Evolutionary conservation across 2,797 vertebrate genomes (phyloP).

Genomic region (Psittacula derbiana): DNA sequence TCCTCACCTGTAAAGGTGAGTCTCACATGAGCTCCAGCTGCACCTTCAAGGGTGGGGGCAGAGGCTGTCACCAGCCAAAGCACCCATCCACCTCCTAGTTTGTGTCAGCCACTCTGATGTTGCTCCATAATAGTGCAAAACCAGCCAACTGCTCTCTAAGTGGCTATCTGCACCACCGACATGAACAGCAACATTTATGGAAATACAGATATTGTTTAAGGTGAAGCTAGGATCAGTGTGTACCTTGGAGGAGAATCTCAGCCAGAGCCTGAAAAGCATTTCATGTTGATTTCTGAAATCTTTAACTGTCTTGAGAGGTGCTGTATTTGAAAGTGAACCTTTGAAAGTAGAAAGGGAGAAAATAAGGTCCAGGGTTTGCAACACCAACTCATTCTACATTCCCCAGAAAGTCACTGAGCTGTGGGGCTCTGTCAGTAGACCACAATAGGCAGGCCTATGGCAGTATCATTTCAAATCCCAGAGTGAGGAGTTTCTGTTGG

Average conservation of each 20-base stretch:
- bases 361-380: neutral
- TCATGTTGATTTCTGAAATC: neutral
- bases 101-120: rapidly evolving
- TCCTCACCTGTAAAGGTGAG: neutral
- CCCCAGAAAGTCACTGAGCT: neutral
- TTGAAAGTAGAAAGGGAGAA: neutral
- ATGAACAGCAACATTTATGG: neutral
- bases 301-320: neutral
- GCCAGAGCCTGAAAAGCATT: constrained; percentile 4
- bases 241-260: constrained; percentile 10
- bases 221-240: constrained; percentile 15
- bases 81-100: rapidly evolving
- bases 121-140: neutral
- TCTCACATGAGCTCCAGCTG: neutral
- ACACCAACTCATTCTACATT: neutral
- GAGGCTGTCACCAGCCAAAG: neutral
- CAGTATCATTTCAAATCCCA: neutral
- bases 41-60: neutral
- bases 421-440: neutral
- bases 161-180: neutral
- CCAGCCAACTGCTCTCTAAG: neutral
- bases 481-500: neutral
- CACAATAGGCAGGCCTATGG: rapidly evolving
- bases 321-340: neutral
- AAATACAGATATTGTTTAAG: constrained; percentile 14